Base-by-base conservation (phyloP, 2,888 invertebrate genomes). In the Caenorhabditis virilis region DNA sequence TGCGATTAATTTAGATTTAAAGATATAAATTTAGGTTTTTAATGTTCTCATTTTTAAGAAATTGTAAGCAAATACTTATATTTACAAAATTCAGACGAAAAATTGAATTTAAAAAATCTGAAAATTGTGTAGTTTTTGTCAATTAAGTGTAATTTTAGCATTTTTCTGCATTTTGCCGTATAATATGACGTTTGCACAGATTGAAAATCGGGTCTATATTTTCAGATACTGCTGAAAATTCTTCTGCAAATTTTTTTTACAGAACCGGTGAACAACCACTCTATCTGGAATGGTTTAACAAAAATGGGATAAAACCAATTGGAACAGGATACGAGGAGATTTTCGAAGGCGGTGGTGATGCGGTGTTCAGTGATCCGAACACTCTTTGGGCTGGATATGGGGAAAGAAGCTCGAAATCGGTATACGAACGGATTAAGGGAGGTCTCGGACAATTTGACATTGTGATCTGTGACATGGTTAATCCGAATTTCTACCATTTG, bases 351-450 rank as follows among this genome's bases (percentile, higher is more conserved):
- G 83, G 83, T 15, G 83, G 83, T 23, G 83, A 83, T 47, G 82
- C 83, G 1, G 72, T 76, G n/a, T 83, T 83, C 69, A 72, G 77
- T 6, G 72, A 73, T 39, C 67, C 71, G 15, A 50, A 76, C 23
- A 78, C 76, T 5, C 67, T 83, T 1, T 82, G 78, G 78, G 83
- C 83, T 9, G 83, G 83, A 1, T 82, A 71, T 48, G 83, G 83
- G 20, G 65, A 64, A 9, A 58, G 82, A 16, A 74, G 76, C 35
- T 69, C 71, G 30, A 79, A 78, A 57, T 62, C 62, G 43, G 82
- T 77, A 11, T 82, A 82, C 52, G 72, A 77, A 13, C 48, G 56
- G 20, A 69, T 82, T 39, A 52, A 66, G 27, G n/a, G n/a, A n/a
- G 50, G 58, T 15, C 42, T 81, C 27, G 82, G 82, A 15, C 30